Evolutionary conservation across 2,888 invertebrate genomes (phyloP), one percentile per base, ranked within the genome.

Genomic region (Watsonalla cultraria): DNA sequence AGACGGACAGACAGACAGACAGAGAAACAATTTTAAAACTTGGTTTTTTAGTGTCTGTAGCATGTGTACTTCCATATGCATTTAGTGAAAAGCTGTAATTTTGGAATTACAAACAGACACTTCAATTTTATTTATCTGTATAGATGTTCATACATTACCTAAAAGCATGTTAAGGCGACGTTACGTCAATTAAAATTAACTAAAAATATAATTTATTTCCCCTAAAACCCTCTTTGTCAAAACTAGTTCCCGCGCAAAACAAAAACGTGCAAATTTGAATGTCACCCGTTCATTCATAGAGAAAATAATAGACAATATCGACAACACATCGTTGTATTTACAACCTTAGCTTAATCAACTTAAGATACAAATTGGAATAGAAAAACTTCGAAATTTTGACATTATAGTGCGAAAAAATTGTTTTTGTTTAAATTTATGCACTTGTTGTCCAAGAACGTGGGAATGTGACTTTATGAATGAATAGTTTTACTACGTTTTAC

Each of bases 391-490:
- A 11, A 42, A 11, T 42, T 42, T 42, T 11, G 42, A 42, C 42
- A 42, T 42, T 42, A 2, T 11, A 42, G 11, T 42, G 42, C 11
- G 42, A 42, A 42, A 42, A 42, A 42, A 42, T 11, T 11, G 11
- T 11, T 11, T 11, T 42, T 42, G 42, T 42, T 42, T 11, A 11
- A 11, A 47, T 54, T 42, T 47, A 52, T 57, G 51, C 54, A 59
- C 56, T 55, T 57, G 55, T 54, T 53, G 48, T 52, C 39, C 51
- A 14, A 11, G 13, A 49, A 51, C 56, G 59, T 59, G 59, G 54
- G 59, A 59, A 59, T 11, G 50, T 51, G 53, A 55, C 49, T 51
- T 48, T 52, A 42, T 50, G 24, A 50, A 52, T 46, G 47, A 47
- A 59, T 53, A 34, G 45, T 39, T 34, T 56, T 52, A 59, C 56